Percentiles rank a stretch among this genome's conserved stretches.
These are phyloP conservation scores for Dryomyza anilis DNA, from an alignment of 2,888 invertebrate genomes.

Conservation along the genomic window DNA sequence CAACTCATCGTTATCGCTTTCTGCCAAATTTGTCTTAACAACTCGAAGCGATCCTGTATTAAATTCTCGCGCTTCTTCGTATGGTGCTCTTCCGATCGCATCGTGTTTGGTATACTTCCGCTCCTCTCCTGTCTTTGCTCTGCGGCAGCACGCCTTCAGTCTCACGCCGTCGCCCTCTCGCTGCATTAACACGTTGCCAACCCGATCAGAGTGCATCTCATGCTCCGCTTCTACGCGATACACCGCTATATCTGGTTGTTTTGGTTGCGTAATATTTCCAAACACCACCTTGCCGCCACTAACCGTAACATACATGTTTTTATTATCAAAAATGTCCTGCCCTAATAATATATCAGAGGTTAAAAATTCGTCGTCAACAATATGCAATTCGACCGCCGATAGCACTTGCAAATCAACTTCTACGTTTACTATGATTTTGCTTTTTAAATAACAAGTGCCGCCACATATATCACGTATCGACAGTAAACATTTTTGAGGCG, in stretches of 20 bases:
- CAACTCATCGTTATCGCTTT: too few relatives aligned
- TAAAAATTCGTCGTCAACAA: slow-evolving; percentile 27
- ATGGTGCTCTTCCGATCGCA: too few relatives aligned
- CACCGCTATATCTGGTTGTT: background rate
- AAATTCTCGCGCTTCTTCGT: too few relatives aligned
- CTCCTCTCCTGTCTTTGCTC: background rate
- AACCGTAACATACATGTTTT: background rate
- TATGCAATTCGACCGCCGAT: slow-evolving; percentile 16
- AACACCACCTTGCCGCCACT: background rate
- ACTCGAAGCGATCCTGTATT: too few relatives aligned
- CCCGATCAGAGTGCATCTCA: too few relatives aligned
- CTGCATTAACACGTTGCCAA: too few relatives aligned
- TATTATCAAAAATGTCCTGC: slow-evolving; percentile 21
- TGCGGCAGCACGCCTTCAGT: slow-evolving; percentile 15
- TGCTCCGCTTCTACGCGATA: too few relatives aligned
- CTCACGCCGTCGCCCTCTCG: background rate
- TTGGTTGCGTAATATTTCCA: background rate
- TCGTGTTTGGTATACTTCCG: background rate
- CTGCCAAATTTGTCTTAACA: too few relatives aligned
- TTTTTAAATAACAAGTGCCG: slow-evolving; percentile 9
- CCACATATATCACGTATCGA: slow-evolving; percentile 31
- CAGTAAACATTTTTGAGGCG: background rate
- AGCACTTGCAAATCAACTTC: slow-evolving; percentile 13
- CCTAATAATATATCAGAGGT: slow-evolving; percentile 26
- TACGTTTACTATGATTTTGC: slow-evolving; percentile 16